Conservation (phyloP, 2,888 invertebrate species). For the Microchrysa polita region DNA sequence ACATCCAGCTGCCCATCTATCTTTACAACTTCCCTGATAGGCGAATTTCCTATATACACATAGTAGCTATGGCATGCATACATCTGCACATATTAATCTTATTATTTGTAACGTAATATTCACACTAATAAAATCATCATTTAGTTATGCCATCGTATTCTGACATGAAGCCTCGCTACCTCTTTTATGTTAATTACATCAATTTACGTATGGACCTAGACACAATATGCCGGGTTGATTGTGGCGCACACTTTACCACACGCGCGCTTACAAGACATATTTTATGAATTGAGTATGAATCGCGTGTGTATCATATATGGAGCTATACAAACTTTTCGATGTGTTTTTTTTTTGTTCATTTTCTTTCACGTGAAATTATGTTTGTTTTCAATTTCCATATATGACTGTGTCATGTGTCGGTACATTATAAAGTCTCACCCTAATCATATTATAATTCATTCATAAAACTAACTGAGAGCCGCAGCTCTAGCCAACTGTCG, state of each 20-base stretch:
- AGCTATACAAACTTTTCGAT: neutral
- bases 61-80: no score
- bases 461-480: constrained; percentile 37
- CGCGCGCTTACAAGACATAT: neutral
- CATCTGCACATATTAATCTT: neutral
- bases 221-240: neutral
- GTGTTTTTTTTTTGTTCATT: neutral
- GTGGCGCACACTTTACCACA: neutral
- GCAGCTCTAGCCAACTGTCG: no score
- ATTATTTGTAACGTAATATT: neutral
- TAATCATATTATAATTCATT: constrained; percentile 22
- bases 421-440: neutral
- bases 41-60: no score
- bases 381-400: constrained; percentile 40
- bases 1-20: no score
- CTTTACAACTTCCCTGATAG: no score
- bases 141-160: constrained; percentile 1
- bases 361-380: constrained; percentile 31
- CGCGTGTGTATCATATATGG: constrained; percentile 1
- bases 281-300: constrained; percentile 18
- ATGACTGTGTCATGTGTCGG: neutral
- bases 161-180: neutral
- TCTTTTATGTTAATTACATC: constrained; percentile 20
- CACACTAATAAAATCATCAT: constrained; percentile 3
- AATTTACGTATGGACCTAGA: neutral